phyloP scores from a whole-genome alignment of 2,113 vertebrate genomes.

The Hiodon tergisus region DNA sequence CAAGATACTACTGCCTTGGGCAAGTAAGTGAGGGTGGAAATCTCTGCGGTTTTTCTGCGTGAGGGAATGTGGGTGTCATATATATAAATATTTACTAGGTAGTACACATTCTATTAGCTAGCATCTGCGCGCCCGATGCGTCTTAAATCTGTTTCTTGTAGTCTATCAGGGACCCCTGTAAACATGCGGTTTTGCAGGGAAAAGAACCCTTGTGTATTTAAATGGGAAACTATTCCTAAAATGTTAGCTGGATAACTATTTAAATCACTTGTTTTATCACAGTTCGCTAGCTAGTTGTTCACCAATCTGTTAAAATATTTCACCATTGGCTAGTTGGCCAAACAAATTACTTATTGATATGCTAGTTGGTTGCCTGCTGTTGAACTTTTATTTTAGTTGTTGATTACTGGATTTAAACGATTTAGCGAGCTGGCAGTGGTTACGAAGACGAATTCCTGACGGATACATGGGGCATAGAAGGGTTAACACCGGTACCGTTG shows the following conservation, averaged over 20 bases:
- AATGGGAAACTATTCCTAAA: not conserved
- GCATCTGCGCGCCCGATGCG: not conserved
- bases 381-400: constrained; percentile 4
- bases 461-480: no score
- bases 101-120: not conserved
- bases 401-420: not conserved
- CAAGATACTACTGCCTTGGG: constrained; percentile 13
- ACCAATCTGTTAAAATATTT: not conserved
- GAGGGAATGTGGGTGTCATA: constrained; percentile 25
- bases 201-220: not conserved
- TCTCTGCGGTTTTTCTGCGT: not conserved
- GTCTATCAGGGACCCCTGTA: not conserved
- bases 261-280: no score
- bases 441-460: not conserved
- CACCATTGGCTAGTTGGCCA: not conserved
- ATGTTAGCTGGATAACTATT: no score
- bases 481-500: no score
- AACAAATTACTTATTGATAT: not conserved
- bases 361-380: not conserved
- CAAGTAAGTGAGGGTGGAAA: constrained; percentile 20
- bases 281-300: no score
- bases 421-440: not conserved
- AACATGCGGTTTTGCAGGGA: not conserved
- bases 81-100: constrained; percentile 23
- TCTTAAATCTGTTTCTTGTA: not conserved